Evolutionary conservation across 2,797 vertebrate genomes (phyloP).

Genomic region (Aldrovandia affinis): DNA sequence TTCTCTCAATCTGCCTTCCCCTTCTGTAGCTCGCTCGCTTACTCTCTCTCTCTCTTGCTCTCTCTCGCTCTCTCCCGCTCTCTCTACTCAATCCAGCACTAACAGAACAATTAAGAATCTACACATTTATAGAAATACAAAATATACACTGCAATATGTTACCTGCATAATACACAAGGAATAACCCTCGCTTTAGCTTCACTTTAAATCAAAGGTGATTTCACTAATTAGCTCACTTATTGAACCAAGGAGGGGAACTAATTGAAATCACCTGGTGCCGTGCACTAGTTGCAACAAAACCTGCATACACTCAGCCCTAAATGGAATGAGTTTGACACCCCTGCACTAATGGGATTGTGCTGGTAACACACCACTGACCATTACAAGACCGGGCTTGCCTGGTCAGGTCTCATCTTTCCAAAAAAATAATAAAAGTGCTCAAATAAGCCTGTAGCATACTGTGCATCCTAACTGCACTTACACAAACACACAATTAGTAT

Average conservation of each 20-base stretch:
- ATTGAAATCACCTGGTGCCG: too few species aligned
- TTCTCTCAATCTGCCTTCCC: constrained; percentile 39
- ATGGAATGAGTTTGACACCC: too few species aligned
- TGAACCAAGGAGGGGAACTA: too few species aligned
- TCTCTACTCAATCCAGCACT: not conserved
- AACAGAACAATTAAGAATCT: not conserved
- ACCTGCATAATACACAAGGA: too few species aligned
- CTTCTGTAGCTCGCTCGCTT: constrained; percentile 35
- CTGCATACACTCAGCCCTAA: too few species aligned
- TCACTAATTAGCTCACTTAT: too few species aligned
- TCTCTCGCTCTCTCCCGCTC: not conserved
- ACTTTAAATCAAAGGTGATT: too few species aligned
- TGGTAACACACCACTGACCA: not conserved
- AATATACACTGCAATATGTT: too few species aligned
- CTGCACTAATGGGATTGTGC: not conserved
- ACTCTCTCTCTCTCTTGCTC: constrained; percentile 25
- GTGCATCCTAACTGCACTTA: not conserved
- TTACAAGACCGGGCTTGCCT: not conserved
- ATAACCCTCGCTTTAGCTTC: too few species aligned
- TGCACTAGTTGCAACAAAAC: too few species aligned
- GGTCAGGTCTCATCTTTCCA: not conserved
- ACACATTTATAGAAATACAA: not conserved
- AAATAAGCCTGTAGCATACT: not conserved
- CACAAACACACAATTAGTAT: too few species aligned
- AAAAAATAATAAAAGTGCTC: not conserved